phyloP scores from a whole-genome alignment of 35 echinoderm and acorn worm species.

The Lytechinus pictus region DNA sequence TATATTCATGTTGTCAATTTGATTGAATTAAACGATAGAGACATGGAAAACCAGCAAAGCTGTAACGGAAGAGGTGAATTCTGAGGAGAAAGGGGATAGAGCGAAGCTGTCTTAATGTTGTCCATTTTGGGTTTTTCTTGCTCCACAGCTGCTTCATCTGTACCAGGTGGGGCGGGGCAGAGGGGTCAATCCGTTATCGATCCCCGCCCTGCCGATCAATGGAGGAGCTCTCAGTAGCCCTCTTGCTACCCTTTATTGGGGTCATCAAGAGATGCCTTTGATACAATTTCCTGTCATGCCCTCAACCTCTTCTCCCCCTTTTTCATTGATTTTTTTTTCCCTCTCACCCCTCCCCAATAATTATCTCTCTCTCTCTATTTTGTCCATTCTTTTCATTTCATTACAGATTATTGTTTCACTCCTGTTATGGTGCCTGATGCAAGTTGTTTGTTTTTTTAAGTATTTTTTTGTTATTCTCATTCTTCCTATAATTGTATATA shows the following conservation, averaged over 20 bases:
- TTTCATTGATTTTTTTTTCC: background rate
- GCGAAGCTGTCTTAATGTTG: conserved; percentile 50
- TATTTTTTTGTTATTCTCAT: background rate
- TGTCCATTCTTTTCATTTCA: background rate
- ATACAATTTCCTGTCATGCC: conserved; percentile 36
- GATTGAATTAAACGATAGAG: conserved; percentile 5
- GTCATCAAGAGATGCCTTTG: conserved; percentile 35
- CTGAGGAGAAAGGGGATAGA: background rate
- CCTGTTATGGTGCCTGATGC: background rate
- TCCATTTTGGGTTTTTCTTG: conserved; percentile 34
- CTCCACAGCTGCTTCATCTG: conserved; percentile 46
- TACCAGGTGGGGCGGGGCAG: conserved; percentile 28
- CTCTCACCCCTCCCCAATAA: background rate
- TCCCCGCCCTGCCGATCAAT: conserved; percentile 23
- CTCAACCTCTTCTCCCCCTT: background rate
- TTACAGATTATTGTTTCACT: background rate
- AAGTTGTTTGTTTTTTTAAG: too few relatives aligned
- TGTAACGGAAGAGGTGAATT: background rate
- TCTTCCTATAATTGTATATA: background rate
- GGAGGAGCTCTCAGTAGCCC: conserved; percentile 11
- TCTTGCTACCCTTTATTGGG: conserved; percentile 14
- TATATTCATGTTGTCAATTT: background rate
- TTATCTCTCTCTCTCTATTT: background rate
- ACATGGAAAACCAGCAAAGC: background rate
- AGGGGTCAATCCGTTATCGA: conserved; percentile 50